A percentile compares a stretch with the other conserved stretches of the same genome.
These are phyloP conservation scores for Neopelma chrysocephalum DNA, from an alignment of 2,797 vertebrate genomes.

Conservation along the genomic window DNA sequence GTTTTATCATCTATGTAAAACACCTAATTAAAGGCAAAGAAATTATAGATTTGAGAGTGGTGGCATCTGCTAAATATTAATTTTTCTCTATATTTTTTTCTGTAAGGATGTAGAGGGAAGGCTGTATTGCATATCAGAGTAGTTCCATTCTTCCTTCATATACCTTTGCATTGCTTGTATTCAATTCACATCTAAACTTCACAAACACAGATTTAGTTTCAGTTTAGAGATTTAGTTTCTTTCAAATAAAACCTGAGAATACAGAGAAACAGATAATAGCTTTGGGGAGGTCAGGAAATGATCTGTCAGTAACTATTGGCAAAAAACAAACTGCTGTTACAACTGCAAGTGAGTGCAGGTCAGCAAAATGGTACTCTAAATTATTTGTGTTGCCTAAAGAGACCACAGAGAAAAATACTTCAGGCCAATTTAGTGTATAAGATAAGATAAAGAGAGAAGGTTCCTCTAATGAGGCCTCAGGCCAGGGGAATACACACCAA, in stretches of 20 bases:
- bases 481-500: too few species aligned
- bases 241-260: conserved; percentile 5
- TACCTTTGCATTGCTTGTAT: not conserved
- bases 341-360: not conserved
- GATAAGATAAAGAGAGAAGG: too few species aligned
- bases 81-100: not conserved
- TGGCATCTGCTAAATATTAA: not conserved
- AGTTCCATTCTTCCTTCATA: not conserved
- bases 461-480: too few species aligned
- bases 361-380: not conserved
- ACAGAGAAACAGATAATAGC: conserved; percentile 8
- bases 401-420: too few species aligned
- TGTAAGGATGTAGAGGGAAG: not conserved
- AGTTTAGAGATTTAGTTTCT: conserved; percentile 1
- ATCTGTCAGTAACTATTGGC: not conserved
- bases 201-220: not conserved
- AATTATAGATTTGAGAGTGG: not conserved
- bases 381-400: not conserved
- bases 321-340: not conserved
- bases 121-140: not conserved
- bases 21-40: not conserved
- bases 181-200: not conserved
- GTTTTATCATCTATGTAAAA: not conserved
- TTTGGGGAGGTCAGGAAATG: not conserved
- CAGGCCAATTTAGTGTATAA: too few species aligned